phyloP scores from a whole-genome alignment of 2,113 vertebrate species.

The Bufo bufo region DNA sequence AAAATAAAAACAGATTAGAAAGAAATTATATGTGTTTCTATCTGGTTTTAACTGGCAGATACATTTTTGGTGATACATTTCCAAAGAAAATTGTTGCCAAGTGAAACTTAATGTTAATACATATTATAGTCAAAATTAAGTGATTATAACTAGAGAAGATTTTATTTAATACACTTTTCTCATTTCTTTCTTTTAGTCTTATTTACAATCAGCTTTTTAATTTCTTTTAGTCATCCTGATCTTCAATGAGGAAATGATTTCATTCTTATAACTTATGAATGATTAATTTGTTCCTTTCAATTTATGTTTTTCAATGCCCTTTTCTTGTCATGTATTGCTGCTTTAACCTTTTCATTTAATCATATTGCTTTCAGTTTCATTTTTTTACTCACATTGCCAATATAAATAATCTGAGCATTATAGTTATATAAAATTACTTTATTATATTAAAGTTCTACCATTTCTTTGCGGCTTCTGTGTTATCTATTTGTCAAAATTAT shows the following conservation, averaged over 20 bases:
- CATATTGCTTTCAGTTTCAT: background rate
- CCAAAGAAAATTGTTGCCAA: too few species aligned
- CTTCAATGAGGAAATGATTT: background rate
- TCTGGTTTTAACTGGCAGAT: too few species aligned
- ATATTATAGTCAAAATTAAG: too few species aligned
- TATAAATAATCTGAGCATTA: background rate
- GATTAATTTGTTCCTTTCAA: background rate
- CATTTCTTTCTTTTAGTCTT: background rate
- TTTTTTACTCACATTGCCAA: background rate
- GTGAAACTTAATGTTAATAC: too few species aligned
- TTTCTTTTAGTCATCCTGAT: background rate
- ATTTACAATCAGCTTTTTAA: background rate
- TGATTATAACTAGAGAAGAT: too few species aligned
- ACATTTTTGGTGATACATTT: too few species aligned
- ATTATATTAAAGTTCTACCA: background rate
- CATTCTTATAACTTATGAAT: background rate
- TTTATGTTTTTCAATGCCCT: background rate
- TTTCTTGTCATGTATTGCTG: constrained; percentile 5
- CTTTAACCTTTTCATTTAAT: background rate
- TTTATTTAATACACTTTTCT: too few species aligned
- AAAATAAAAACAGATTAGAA: too few species aligned
- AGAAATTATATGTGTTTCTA: too few species aligned
- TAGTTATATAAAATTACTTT: background rate
- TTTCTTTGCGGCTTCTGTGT: background rate
- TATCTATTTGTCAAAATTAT: background rate